Conservation (phyloP, 2,113 vertebrate species). For the Syngnathus scovelli region DNA sequence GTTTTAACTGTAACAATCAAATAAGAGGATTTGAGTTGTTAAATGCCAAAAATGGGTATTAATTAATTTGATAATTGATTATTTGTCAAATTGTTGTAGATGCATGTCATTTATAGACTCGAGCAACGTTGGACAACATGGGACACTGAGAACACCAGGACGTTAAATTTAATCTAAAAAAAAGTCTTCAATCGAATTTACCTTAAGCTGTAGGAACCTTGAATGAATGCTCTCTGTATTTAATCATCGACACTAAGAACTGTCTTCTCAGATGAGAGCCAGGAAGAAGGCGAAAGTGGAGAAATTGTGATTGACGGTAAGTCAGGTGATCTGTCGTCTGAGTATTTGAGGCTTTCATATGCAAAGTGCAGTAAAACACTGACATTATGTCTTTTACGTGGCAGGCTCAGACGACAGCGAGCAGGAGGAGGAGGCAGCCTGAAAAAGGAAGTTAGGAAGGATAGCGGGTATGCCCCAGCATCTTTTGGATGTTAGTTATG, state of each 20-base stretch:
- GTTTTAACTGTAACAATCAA: no score
- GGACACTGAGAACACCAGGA: no score
- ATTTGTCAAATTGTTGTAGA: no score
- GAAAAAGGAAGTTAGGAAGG: constrained; percentile 35
- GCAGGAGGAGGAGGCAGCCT: constrained; percentile 42
- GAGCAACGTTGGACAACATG: no score
- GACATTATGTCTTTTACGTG: background rate
- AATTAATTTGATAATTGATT: no score
- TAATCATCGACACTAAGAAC: background rate
- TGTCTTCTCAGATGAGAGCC: constrained; percentile 63
- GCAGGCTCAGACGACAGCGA: constrained; percentile 70
- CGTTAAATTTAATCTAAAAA: no score
- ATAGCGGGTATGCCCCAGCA: constrained; percentile 43
- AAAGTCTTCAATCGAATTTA: no score
- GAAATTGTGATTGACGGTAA: constrained; percentile 70
- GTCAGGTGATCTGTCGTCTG: constrained; percentile 3
- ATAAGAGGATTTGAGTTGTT: no score
- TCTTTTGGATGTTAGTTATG: constrained; percentile 40
- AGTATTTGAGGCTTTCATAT: background rate
- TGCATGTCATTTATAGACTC: no score
- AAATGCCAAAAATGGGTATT: no score
- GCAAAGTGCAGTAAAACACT: background rate
- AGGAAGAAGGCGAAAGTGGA: constrained; percentile 57
- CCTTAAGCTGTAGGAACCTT: no score
- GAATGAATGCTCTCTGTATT: background rate